Evolutionary conservation across 2,113 vertebrate genomes (phyloP).

Genomic region (Turnix velox): DNA sequence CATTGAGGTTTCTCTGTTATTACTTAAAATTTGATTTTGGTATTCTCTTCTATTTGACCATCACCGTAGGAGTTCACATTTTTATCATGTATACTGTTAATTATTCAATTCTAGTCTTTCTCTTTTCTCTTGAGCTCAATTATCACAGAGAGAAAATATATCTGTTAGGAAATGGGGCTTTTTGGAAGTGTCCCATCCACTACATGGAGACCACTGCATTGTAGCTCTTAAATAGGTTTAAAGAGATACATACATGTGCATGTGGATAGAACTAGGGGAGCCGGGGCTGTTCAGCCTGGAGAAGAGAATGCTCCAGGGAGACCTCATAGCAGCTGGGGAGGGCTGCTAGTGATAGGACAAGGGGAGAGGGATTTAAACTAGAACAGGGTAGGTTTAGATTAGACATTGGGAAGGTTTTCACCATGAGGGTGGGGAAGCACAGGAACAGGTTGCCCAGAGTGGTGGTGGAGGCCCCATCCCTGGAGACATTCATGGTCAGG

Average conservation of each 20-base stretch:
- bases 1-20: background rate
- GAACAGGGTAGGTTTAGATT: too few relatives aligned
- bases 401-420: too few relatives aligned
- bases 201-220: background rate
- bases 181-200: conserved; percentile 3
- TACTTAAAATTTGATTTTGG: conserved; percentile 14
- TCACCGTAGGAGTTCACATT: conserved; percentile 18
- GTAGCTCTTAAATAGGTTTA: background rate
- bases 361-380: too few relatives aligned
- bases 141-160: conserved; percentile 2
- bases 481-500: too few relatives aligned
- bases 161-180: background rate
- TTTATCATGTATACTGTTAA: conserved; percentile 5
- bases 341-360: too few relatives aligned
- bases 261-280: too few relatives aligned
- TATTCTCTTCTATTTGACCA: background rate
- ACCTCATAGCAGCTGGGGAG: too few relatives aligned
- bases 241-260: background rate
- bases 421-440: too few relatives aligned
- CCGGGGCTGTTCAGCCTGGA: too few relatives aligned
- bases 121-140: conserved; percentile 15
- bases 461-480: too few relatives aligned
- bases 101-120: background rate
- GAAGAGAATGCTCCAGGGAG: too few relatives aligned
- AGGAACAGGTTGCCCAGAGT: too few relatives aligned